Base-by-base conservation (phyloP, 2,113 vertebrate species). In the Lepisosteus osseus region DNA sequence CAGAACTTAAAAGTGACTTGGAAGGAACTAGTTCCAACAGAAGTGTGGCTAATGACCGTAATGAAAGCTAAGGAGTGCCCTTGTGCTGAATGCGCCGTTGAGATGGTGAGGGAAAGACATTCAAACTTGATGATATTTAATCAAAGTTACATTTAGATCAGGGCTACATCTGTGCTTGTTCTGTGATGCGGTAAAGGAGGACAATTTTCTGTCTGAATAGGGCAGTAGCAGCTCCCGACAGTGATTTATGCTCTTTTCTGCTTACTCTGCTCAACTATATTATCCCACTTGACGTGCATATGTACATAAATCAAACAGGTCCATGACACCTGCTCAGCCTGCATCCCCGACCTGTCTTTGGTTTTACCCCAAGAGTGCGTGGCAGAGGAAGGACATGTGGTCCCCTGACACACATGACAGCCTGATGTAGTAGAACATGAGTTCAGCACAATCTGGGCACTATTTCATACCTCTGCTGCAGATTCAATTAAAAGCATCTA, bases 181-280 rank as follows among this genome's bases (percentile, higher is more conserved):
- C 79, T 77, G 61, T 73, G 75, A 86, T 68, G 62, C 62, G 72
- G 54, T 40, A 69, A 68, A 78, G 82, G 57, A 63, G 1, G 6
- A 0, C 67, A 65, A 76, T 61, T 85, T 71, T 63, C 73, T 86
- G 85, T 84, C 70, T 76, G 59, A 73, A 77, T 79, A 83, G 74
- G 29, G 64, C 76, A 65, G 78, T 78, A 79, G 76, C 76, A 71
- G 74, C 54, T 64, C 67, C 80, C 81, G 86, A 86, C 90, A 92
- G 76, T 91, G 89, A 92, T 89, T 86, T 90, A 90, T 92, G 78
- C 71, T 86, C 77, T 83, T 78, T 82, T 81, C 73, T 80, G 67
- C 51, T 76, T 79, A 8, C 74, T 61, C 15, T 74, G 57, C 73
- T 78, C 61, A 79, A 82, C 76, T 84, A 81, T 82, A 86, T 92